Evolutionary conservation across 2,888 invertebrate genomes (phyloP), one percentile per base, ranked within the genome.

Genomic region (Meloe dianella): DNA sequence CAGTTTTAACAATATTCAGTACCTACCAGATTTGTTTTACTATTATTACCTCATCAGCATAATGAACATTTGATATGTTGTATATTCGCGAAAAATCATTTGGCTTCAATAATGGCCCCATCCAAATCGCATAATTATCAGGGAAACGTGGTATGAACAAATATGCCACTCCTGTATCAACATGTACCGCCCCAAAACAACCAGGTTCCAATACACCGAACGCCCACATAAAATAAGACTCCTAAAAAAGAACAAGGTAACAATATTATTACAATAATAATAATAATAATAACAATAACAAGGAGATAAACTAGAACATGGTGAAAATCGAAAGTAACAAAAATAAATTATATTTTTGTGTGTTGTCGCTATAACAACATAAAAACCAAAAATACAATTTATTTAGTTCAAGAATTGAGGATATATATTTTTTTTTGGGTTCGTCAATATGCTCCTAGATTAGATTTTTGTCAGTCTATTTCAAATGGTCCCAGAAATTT

Each of bases 181-280:
- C 88, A 72, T 94, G 91, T 51, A 98, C 83, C 1, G 91, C 92
- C 57, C 97, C 97, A 83, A 89, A 96, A 80, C 93, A 98, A 61
- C 92, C 95, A 0, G 97, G 94, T 79, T 98, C 98, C 4, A 74
- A 73, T 0, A 95, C 97, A 12, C 98, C 99, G 83, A 97, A 97
- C 3, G 92, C 81, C 95, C 98, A 99, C 81, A 95, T 96, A 80
- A 99, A 99, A 82, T 93, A 99, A 0, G 98, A 94, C 85, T 99
- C 99, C 93, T 96, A 80, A 35, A 79, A 65, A 38, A 60, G 47
- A 20, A 47, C 47, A 47, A 47, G 47, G 51, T 51, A 51, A 51
- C 20, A 51, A 51, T 20, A 47, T 47, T 20, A 62, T 20, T 3
- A 32, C 51, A 32, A 56, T 20, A 51, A 54, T 54, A 65, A 61